Evolutionary conservation across 2,113 vertebrate species (phyloP).

Genomic region (Gambusia holbrooki): DNA sequence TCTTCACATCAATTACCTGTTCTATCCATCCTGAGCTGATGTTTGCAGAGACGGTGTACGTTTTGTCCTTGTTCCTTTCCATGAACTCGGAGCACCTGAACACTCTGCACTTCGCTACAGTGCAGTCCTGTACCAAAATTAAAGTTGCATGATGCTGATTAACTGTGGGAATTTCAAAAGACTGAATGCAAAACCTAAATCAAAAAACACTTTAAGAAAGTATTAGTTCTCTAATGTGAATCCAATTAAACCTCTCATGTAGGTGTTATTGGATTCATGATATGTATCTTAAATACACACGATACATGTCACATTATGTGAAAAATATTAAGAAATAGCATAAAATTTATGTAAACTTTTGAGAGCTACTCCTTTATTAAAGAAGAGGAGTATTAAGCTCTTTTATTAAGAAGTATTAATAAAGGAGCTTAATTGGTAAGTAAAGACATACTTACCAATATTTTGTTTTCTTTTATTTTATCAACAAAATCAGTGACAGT

Average conservation of each 20-base stretch:
- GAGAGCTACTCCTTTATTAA: neutral
- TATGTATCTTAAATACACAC: no score
- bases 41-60: conserved; percentile 77
- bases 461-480: conserved; percentile 48
- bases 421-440: no score
- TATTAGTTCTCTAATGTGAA: neutral
- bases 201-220: neutral
- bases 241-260: no score
- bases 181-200: neutral
- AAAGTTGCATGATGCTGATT: neutral
- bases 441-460: conserved; percentile 60
- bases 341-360: no score
- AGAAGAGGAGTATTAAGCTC: no score
- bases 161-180: neutral
- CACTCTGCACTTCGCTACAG: conserved; percentile 72
- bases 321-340: neutral
- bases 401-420: neutral
- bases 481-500: conserved; percentile 32
- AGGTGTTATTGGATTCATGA: no score
- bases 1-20: conserved; percentile 69
- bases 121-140: conserved; percentile 78
- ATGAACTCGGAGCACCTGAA: conserved; percentile 72
- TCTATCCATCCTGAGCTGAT: conserved; percentile 81
- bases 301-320: neutral
- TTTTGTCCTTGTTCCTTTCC: conserved; percentile 33